Evolutionary conservation across 2,113 vertebrate genomes (phyloP), one percentile per base, ranked within the genome.

Genomic region (Podocnemis expansa): DNA sequence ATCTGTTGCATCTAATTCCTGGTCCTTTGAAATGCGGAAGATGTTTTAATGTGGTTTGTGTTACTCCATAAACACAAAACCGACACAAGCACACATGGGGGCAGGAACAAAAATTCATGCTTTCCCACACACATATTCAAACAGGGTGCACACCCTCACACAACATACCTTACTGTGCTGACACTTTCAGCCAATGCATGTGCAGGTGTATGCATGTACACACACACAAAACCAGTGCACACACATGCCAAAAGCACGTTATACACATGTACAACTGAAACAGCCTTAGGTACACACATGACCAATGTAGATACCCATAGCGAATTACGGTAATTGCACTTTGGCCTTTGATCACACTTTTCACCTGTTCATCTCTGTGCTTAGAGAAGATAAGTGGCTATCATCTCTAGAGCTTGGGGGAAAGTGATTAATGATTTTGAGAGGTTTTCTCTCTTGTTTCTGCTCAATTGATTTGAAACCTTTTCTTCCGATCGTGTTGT

Each of bases 51-150:
- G 73, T 8, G 41, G 41, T 16, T 13, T 75, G 80, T 2, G 45
- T 85, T 91, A 93, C 95, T 91, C 63, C 80, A 67, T 83, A 80
- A 81, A 80, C 73, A 76, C 45, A 80, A 2, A 52, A 78, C 91
- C 91, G 95, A 89, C 43, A 80, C n/a, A 83, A 92, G 96, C 78
- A 94, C 85, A 47, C 31, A 51, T 67, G 52, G 70, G 41, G 83
- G 92, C 88, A 84, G 87, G 4, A 73, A 54, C 7, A 3, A 70
- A n/a, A 13, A 58, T 1, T 55, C 12, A 90, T 9, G 8, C 52
- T 94, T 88, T 43, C 76, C 52, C 63, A 52, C 2, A 5, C 55
- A 41, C 58, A 49, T 54, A 58, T 70, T 70, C 85, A 76, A 47
- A 19, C 54, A 58, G 73, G 5, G 73, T 38, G 27, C 5, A 16